A percentile compares a stretch with the other conserved stretches of the same genome.
These are phyloP conservation scores for Biston betularia DNA, from an alignment of 2,888 invertebrate species.

Conservation along the genomic window DNA sequence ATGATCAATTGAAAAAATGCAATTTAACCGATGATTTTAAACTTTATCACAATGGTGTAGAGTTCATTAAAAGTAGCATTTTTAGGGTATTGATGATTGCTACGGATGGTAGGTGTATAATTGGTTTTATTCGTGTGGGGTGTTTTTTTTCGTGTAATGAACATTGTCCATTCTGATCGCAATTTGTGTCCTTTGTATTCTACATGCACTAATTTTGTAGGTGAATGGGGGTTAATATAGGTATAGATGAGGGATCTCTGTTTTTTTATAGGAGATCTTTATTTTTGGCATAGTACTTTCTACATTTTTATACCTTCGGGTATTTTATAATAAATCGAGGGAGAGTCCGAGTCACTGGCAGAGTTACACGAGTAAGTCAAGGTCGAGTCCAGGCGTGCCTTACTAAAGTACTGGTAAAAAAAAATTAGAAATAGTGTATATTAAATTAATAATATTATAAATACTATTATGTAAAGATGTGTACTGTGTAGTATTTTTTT, in stretches of 20 bases:
- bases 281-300: too few species aligned
- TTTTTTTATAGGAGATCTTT: not conserved
- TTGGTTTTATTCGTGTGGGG: slow-evolving; percentile 44
- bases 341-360: too few species aligned
- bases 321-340: too few species aligned
- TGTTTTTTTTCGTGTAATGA: slow-evolving; percentile 39
- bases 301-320: too few species aligned
- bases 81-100: slow-evolving; percentile 5
- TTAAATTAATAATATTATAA: too few species aligned
- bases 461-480: too few species aligned
- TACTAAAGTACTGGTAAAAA: too few species aligned
- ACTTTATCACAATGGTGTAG: slow-evolving; percentile 10
- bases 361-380: too few species aligned
- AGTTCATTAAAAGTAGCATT: slow-evolving; percentile 4
- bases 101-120: slow-evolving; percentile 37
- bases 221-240: slow-evolving; percentile 20
- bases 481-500: too few species aligned
- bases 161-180: slow-evolving; percentile 29
- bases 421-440: too few species aligned
- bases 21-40: not conserved
- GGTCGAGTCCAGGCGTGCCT: too few species aligned
- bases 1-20: slow-evolving; percentile 1
- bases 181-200: slow-evolving; percentile 32
- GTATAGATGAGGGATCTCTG: slow-evolving; percentile 17
- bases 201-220: slow-evolving; percentile 31